These are phyloP conservation scores for Pterois miles DNA, from an alignment of 2,797 vertebrate genomes.

Conservation along the genomic window DNA sequence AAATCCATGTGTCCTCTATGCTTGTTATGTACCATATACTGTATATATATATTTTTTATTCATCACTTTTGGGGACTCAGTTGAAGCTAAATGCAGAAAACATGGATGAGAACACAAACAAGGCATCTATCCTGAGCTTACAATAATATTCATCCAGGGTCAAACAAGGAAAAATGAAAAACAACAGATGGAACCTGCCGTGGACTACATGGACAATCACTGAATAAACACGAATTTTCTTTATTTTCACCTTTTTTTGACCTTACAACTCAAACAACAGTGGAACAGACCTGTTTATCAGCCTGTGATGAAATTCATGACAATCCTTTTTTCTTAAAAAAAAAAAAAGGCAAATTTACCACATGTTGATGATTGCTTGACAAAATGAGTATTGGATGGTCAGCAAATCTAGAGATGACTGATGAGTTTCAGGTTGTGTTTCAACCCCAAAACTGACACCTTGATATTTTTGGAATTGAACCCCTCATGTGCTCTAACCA, in stretches of 20 bases:
- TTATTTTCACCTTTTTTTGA: conserved; percentile 11
- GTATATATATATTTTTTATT: background rate
- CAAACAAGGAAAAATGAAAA: conserved; percentile 59
- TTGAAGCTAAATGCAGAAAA: conserved; percentile 14
- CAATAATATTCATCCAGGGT: conserved; percentile 59
- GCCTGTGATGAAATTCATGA: background rate
- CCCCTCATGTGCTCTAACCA: conserved; percentile 36
- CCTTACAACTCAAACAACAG: background rate
- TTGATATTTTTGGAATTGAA: conserved; percentile 32
- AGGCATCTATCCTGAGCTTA: conserved; percentile 23
- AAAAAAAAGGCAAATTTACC: no score
- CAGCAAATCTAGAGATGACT: conserved; percentile 20
- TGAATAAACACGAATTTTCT: conserved; percentile 53
- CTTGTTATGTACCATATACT: background rate
- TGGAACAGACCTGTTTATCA: conserved; percentile 1
- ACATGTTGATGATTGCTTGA: conserved; percentile 27
- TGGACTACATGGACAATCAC: conserved; percentile 14
- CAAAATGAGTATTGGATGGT: background rate
- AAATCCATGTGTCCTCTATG: background rate
- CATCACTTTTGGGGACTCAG: background rate
- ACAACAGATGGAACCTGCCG: conserved; percentile 63
- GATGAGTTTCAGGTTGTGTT: conserved; percentile 49
- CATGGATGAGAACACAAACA: conserved; percentile 32
- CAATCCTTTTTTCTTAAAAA: background rate
- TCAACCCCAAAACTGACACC: conserved; percentile 46